Evolutionary conservation across 2,888 invertebrate species (phyloP).

Genomic region (Junonia oenone): DNA sequence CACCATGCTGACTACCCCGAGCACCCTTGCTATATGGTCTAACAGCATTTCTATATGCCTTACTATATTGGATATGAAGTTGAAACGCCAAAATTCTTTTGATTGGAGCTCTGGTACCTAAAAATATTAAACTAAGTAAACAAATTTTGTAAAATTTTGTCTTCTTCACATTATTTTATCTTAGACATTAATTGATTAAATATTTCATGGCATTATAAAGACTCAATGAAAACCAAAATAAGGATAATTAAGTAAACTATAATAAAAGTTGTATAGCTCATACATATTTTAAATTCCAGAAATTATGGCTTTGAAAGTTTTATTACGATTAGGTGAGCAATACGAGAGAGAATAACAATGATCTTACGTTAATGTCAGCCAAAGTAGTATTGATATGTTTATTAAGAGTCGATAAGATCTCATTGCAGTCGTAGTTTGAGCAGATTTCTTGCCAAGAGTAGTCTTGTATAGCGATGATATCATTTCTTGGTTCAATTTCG

Average conservation of each 20-base stretch:
- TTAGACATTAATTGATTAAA: no score
- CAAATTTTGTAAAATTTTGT: no score
- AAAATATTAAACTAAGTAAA: no score
- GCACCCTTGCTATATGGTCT: conserved; percentile 57
- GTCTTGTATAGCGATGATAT: conserved; percentile 33
- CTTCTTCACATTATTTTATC: no score
- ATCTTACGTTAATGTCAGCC: conserved; percentile 45
- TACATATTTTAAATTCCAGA: no score
- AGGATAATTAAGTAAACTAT: no score
- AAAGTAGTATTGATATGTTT: conserved; percentile 43
- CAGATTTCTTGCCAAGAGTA: conserved; percentile 44
- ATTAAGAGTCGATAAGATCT: conserved; percentile 35
- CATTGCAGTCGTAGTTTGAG: conserved; percentile 41
- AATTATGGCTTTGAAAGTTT: no score
- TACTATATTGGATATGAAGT: conserved; percentile 66
- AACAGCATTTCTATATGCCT: conserved; percentile 54
- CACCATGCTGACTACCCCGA: conserved; percentile 62
- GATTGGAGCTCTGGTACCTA: conserved; percentile 55
- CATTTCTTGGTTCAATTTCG: conserved; percentile 27
- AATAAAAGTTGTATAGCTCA: no score
- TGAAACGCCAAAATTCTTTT: conserved; percentile 68
- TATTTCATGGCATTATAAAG: no score
- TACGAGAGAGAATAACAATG: no score
- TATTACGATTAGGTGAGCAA: no score
- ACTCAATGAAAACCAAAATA: no score